A percentile compares a stretch with the other conserved stretches of the same genome.
These are phyloP conservation scores for Drosophila funebris DNA, from an alignment of 1,140 invertebrate genomes.

Conservation along the genomic window DNA sequence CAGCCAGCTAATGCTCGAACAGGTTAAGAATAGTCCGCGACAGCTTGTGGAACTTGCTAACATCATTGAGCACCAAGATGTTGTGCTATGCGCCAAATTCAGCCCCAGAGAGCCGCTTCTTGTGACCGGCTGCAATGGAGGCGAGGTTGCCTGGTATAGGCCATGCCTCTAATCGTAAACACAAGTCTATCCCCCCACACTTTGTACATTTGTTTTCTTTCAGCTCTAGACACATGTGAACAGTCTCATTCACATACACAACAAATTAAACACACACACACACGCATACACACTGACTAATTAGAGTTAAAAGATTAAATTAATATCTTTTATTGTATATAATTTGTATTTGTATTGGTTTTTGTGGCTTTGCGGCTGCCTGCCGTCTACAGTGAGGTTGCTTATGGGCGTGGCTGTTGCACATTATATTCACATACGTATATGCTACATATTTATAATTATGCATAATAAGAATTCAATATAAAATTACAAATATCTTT, in stretches of 20 bases:
- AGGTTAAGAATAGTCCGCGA: constrained; percentile 74
- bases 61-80: constrained; percentile 90
- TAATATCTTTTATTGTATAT: constrained; percentile 45
- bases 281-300: background rate
- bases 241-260: background rate
- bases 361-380: background rate
- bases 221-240: constrained; percentile 20
- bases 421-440: constrained; percentile 26
- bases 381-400: constrained; percentile 28
- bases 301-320: constrained; percentile 54
- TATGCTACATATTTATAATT: constrained; percentile 31
- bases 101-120: constrained; percentile 93
- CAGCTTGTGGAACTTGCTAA: constrained; percentile 87
- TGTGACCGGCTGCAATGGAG: constrained; percentile 94
- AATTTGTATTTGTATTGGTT: constrained; percentile 21
- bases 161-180: constrained; percentile 85
- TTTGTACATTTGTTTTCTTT: constrained; percentile 36
- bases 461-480: constrained; percentile 51
- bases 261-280: constrained; percentile 2
- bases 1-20: constrained; percentile 84
- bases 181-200: background rate
- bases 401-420: constrained; percentile 16
- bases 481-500: constrained; percentile 66
- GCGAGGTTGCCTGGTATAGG: constrained; percentile 95
- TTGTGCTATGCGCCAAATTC: constrained; percentile 96